Base-by-base conservation (phyloP, 2,888 invertebrate genomes). In the Lasioglossum zephyrum region DNA sequence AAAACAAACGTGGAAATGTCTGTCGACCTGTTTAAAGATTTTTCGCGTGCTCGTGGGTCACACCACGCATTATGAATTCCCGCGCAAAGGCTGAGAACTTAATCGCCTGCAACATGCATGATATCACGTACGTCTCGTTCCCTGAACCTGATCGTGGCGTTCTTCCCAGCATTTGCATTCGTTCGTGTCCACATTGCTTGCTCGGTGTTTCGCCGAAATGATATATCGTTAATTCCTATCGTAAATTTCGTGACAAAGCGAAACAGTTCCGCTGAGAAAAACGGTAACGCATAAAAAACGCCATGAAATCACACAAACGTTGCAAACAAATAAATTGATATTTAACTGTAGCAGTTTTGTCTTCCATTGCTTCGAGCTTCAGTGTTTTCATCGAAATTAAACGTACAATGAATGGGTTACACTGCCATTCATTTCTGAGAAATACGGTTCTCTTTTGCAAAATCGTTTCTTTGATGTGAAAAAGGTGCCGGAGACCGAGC, bases 31-130 rank as follows among this genome's bases (percentile, higher is more conserved):
- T 53, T 44, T 16, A 18, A 66, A 79, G 78, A 60, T 82, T 81
- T 81, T 85, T 84, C 84, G 57, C 83, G 77, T 75, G 39, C 44
- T 70, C 63, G 77, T 39, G 78, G 81, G 31, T 78, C 81, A 78
- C 86, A 84, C 79, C 83, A 69, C 53, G 84, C 77, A 89, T 89
- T 88, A 90, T 81, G 88, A 88, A 86, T 88, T 84, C 85, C 69
- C 79, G 80, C 70, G 81, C 73, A 77, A 78, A 74, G 77, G 69
- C 73, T 69, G 80, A 72, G 87, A 78, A 80, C 84, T 87, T 89
- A 90, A 90, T 90, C 89, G 86, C 86, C 77, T 81, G 86, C 83
- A 84, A 82, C 85, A 85, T 85, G 79, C 85, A 87, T 77, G 81
- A 78, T 76, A 81, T 89, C 90, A 90, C 90, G 88, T 89, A 87